Evolutionary conservation across 2,888 invertebrate genomes (phyloP).

Genomic region (Hypomecis punctinalis): DNA sequence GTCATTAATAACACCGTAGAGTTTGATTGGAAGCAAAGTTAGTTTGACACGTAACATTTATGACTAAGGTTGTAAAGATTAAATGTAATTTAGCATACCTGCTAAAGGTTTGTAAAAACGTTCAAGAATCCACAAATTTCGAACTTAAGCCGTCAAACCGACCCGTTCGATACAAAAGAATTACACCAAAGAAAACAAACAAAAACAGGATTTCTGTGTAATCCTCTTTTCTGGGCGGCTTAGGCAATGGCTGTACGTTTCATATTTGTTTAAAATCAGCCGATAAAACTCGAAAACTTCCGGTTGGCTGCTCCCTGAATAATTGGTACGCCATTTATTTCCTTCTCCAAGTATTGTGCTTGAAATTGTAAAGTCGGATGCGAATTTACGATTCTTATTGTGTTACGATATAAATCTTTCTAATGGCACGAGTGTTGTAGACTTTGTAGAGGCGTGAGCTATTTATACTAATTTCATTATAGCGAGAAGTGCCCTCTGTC

Average conservation of each 20-base stretch:
- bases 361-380: slow-evolving; percentile 70
- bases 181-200: slow-evolving; percentile 81
- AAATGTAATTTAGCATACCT: slow-evolving; percentile 22
- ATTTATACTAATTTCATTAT: slow-evolving; percentile 63
- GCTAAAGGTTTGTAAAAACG: slow-evolving; percentile 17
- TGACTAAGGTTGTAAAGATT: slow-evolving; percentile 17
- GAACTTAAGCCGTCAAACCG: slow-evolving; percentile 38
- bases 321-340: slow-evolving; percentile 81
- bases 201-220: slow-evolving; percentile 83
- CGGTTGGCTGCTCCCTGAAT: slow-evolving; percentile 74
- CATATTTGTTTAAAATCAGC: slow-evolving; percentile 79
- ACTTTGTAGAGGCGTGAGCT: slow-evolving; percentile 64
- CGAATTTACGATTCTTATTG: slow-evolving; percentile 74
- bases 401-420: slow-evolving; percentile 75
- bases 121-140: slow-evolving; percentile 33
- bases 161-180: slow-evolving; percentile 65
- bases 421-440: slow-evolving; percentile 71
- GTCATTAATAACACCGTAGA: slow-evolving; percentile 3
- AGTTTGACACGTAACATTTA: slow-evolving; percentile 10
- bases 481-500: slow-evolving; percentile 63
- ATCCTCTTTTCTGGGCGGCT: slow-evolving; percentile 77
- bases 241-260: slow-evolving; percentile 68
- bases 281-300: slow-evolving; percentile 79
- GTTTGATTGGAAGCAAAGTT: background rate
- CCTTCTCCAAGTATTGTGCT: slow-evolving; percentile 66